phyloP scores from a whole-genome alignment of 2,797 vertebrate species.

The Toxotes lorentzi region DNA sequence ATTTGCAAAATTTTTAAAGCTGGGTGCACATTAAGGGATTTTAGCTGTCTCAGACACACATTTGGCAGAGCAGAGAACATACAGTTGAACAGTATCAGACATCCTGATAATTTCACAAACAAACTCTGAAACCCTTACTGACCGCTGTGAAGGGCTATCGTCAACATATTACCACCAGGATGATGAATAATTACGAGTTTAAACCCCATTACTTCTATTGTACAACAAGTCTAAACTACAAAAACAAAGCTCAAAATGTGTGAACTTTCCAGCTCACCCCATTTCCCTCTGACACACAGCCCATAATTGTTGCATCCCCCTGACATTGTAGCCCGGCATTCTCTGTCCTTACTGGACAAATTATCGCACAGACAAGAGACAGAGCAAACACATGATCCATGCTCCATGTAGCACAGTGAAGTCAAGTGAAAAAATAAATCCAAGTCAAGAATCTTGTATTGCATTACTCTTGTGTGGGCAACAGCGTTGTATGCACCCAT shows the following conservation, averaged over 20 bases:
- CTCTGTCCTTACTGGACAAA: constrained; percentile 5
- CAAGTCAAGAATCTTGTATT: background rate
- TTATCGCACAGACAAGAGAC: background rate
- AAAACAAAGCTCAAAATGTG: background rate
- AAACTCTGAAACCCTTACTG: background rate
- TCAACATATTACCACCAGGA: background rate
- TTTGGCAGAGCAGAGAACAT: constrained; percentile 16
- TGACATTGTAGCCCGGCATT: background rate
- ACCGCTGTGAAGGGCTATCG: background rate
- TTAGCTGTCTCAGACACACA: constrained; percentile 17
- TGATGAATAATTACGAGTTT: background rate
- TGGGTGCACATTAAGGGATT: constrained; percentile 14
- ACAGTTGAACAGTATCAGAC: constrained; percentile 1
- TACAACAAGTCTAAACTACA: background rate
- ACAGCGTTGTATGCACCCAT: background rate
- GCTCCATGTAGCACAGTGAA: constrained; percentile 2
- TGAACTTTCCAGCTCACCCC: background rate
- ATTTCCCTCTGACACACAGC: constrained; percentile 10
- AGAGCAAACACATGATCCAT: background rate
- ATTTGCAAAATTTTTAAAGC: constrained; percentile 26
- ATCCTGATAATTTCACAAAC: background rate
- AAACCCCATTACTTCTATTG: background rate
- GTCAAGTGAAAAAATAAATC: constrained; percentile 5
- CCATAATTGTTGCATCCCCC: background rate
- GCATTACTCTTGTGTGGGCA: background rate